Conservation (phyloP, 2,113 vertebrate genomes). For the Pelecanus crispus region DNA sequence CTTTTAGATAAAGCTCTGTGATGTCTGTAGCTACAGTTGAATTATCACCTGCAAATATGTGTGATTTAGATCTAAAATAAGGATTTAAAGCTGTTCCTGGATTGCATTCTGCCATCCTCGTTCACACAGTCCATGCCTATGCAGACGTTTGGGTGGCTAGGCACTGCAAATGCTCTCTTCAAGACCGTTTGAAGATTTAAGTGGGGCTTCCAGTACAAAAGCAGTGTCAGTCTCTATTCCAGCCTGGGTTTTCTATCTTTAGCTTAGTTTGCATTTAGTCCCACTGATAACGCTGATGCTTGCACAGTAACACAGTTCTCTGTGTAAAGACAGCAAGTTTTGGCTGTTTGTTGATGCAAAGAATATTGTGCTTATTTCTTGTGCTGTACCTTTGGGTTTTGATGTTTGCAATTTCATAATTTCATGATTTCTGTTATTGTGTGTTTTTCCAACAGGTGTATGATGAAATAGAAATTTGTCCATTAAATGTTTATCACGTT, state of each 20-base stretch:
- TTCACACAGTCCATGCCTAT: neutral
- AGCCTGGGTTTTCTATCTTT: neutral
- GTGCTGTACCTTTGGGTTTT: neutral
- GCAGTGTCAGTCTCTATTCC: neutral
- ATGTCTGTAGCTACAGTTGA: neutral
- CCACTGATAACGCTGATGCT: neutral
- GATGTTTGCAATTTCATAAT: neutral
- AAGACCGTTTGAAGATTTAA: neutral
- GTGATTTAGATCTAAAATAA: neutral
- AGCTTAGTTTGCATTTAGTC: neutral
- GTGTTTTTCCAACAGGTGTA: conserved; percentile 70
- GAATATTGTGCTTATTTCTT: neutral
- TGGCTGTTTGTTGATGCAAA: neutral
- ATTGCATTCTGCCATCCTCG: neutral
- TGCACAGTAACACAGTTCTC: neutral
- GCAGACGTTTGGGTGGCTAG: neutral
- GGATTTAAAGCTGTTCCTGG: neutral
- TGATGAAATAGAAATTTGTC: conserved; percentile 86
- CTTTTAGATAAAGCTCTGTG: neutral
- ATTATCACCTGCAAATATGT: neutral
- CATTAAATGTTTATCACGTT: conserved; percentile 74
- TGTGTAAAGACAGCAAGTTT: neutral
- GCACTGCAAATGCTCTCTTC: neutral
- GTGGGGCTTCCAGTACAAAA: neutral
- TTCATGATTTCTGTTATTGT: neutral